These are phyloP conservation scores for Gephyroberyx darwinii DNA, from an alignment of 2,797 vertebrate species.

Conservation along the genomic window DNA sequence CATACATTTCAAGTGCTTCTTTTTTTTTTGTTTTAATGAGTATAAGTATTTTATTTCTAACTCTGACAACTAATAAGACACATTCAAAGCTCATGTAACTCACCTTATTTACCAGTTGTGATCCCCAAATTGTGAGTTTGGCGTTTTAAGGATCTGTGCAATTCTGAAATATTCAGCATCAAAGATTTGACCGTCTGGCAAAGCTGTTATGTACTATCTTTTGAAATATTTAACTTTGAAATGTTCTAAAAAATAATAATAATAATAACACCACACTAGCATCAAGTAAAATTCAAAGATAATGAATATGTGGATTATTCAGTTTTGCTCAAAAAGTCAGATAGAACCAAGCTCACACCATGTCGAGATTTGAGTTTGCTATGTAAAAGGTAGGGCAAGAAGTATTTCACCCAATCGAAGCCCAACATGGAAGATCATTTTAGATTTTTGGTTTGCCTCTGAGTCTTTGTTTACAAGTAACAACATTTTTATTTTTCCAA, in stretches of 20 bases:
- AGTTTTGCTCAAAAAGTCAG: no score
- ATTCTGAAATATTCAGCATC: no score
- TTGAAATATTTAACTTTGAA: no score
- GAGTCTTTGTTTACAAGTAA: background rate
- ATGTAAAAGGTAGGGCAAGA: slow-evolving; percentile 2
- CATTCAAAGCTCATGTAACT: background rate
- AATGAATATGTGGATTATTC: no score
- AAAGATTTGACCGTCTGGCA: no score
- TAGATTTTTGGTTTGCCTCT: background rate
- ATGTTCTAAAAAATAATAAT: no score
- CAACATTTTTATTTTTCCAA: slow-evolving; percentile 21
- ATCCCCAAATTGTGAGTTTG: background rate
- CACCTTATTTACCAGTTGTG: slow-evolving; percentile 2
- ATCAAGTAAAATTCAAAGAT: no score
- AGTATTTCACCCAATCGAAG: slow-evolving; percentile 22
- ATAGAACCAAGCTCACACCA: no score
- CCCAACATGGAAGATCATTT: slow-evolving; percentile 2
- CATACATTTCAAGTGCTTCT: slow-evolving; percentile 7
- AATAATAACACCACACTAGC: no score
- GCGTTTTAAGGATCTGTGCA: no score
- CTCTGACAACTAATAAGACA: background rate
- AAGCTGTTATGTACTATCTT: no score
- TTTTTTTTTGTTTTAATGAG: background rate
- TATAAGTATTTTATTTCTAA: background rate
- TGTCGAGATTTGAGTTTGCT: background rate